Conservation (phyloP, 2,888 invertebrate species). For the Ormyrus labotus region DNA sequence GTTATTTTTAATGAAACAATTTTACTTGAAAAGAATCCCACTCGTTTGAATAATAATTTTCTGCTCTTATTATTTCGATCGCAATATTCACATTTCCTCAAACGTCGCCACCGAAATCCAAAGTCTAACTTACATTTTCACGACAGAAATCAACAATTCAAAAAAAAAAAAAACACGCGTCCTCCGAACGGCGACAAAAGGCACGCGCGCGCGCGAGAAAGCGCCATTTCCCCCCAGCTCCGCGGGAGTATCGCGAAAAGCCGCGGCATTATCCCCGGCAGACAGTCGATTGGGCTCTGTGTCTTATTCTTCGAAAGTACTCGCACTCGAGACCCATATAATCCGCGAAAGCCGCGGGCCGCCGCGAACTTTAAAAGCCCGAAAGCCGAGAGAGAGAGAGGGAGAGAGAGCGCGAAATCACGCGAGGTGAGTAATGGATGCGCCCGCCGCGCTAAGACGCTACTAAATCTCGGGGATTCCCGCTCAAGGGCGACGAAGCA, state of each 20-base stretch:
- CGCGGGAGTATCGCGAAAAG: not conserved
- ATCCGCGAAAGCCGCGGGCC: constrained; percentile 10
- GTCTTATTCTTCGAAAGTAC: constrained; percentile 29
- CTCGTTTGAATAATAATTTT: no score
- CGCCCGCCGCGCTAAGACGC: not conserved
- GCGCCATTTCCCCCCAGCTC: not conserved
- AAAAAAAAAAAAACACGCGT: no score
- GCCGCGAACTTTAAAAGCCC: constrained; percentile 21
- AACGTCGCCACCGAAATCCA: no score
- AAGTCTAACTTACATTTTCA: no score
- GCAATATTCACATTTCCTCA: no score
- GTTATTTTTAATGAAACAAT: no score
- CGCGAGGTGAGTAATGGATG: constrained; percentile 7
- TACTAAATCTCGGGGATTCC: constrained; percentile 31
- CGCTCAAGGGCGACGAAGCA: not conserved
- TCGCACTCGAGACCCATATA: constrained; percentile 20
- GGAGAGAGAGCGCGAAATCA: not conserved
- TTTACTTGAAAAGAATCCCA: no score
- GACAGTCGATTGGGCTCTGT: not conserved
- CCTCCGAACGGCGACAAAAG: no score
- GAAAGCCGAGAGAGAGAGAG: constrained; percentile 1
- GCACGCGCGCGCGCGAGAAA: not conserved
- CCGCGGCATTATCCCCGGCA: not conserved
- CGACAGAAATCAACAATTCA: no score
- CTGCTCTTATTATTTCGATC: no score